These are phyloP conservation scores for Cavia aperea DNA, from an alignment of 2,113 vertebrate genomes.

Conservation along the genomic window DNA sequence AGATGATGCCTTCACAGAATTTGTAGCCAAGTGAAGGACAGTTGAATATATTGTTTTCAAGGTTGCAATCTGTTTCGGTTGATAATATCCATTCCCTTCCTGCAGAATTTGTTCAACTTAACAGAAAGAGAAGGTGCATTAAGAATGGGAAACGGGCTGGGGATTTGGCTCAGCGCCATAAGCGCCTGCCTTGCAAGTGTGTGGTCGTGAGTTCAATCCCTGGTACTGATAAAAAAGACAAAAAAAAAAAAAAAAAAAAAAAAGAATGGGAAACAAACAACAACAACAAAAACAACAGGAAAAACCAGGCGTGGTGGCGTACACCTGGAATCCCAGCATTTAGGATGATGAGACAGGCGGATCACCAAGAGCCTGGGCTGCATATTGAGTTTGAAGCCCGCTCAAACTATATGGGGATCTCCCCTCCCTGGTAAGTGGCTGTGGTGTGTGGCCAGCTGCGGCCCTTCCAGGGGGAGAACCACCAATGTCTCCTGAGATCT, in stretches of 20 bases:
- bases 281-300: not conserved
- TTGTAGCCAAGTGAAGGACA: not conserved
- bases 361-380: not conserved
- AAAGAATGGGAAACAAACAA: not conserved
- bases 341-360: not conserved
- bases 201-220: too few relatives aligned
- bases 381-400: not conserved
- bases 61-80: slow-evolving; percentile 13
- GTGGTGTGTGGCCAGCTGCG: too few relatives aligned
- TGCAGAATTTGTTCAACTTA: slow-evolving; percentile 13
- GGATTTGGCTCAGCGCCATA: too few relatives aligned
- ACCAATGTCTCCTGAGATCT: too few relatives aligned
- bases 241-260: too few relatives aligned
- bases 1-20: not conserved
- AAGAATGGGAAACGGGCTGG: not conserved
- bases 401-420: not conserved
- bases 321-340: not conserved
- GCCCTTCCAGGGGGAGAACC: too few relatives aligned
- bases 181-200: too few relatives aligned
- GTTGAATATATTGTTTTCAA: not conserved
- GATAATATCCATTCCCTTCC: not conserved
- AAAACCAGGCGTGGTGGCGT: not conserved
- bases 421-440: too few relatives aligned
- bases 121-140: not conserved
- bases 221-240: too few relatives aligned